These are phyloP conservation scores for Zophobas atratus DNA, from an alignment of 1,140 invertebrate species.

Conservation along the genomic window DNA sequence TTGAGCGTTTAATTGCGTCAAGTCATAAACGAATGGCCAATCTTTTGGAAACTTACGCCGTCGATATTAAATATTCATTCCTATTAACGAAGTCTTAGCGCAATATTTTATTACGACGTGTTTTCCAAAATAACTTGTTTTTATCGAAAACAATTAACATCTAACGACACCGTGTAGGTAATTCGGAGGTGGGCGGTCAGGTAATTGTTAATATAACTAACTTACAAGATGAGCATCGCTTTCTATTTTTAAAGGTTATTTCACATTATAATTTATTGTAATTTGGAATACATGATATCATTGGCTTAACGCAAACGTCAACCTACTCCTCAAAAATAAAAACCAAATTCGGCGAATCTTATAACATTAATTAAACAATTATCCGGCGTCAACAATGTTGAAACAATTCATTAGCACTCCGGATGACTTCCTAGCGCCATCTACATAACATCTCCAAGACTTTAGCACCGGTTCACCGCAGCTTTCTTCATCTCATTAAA, in stretches of 20 bases:
- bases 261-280: constrained; percentile 54
- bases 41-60: constrained; percentile 40
- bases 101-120: constrained; percentile 21
- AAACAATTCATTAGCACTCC: constrained; percentile 34
- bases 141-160: constrained; percentile 47
- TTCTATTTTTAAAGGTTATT: constrained; percentile 59
- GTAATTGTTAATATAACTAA: constrained; percentile 50
- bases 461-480: not conserved
- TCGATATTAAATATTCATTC: constrained; percentile 28
- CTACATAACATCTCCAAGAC: constrained; percentile 2
- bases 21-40: constrained; percentile 29
- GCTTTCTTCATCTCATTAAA: constrained; percentile 27
- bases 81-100: not conserved
- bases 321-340: not conserved
- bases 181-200: constrained; percentile 39
- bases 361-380: constrained; percentile 31
- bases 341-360: not conserved
- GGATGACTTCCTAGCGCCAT: constrained; percentile 33
- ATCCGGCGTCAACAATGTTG: constrained; percentile 8
- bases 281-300: constrained; percentile 45
- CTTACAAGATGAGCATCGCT: constrained; percentile 51
- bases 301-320: constrained; percentile 11
- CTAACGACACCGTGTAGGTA: constrained; percentile 31
- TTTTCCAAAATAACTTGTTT: constrained; percentile 44
- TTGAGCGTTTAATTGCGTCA: constrained; percentile 41